Percentiles rank a stretch among this genome's conserved stretches.
These are phyloP conservation scores for Nerophis lumbriciformis DNA, from an alignment of 2,113 vertebrate genomes.

Conservation along the genomic window DNA sequence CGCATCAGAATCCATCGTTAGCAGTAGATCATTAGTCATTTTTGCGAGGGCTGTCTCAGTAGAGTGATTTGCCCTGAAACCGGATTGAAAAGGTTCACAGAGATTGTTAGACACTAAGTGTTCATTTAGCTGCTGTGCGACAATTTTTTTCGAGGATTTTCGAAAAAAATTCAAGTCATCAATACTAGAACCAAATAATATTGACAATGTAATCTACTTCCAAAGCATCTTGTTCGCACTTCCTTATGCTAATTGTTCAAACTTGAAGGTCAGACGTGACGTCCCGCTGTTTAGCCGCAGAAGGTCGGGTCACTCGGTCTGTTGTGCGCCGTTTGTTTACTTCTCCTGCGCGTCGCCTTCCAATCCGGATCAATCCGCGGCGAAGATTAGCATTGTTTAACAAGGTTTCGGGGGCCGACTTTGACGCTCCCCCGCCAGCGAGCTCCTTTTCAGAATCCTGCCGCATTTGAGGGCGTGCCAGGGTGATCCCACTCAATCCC, in stretches of 20 bases:
- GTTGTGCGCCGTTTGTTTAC: slow-evolving; percentile 22
- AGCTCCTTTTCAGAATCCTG: slow-evolving; percentile 29
- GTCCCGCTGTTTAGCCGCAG: slow-evolving; percentile 2
- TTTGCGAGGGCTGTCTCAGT: too few species aligned
- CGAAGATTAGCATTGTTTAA: slow-evolving; percentile 59
- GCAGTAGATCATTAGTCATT: too few species aligned
- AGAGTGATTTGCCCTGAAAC: too few species aligned
- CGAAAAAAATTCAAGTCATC: too few species aligned
- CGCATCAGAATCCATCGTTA: too few species aligned
- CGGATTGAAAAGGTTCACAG: too few species aligned
- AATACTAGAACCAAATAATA: too few species aligned
- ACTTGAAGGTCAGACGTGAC: slow-evolving; percentile 22
- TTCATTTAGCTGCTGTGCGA: too few species aligned
- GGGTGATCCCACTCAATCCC: slow-evolving; percentile 50
- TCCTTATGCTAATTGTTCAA: neutral
- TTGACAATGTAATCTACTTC: neutral
- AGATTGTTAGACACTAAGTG: too few species aligned
- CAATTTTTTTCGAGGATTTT: too few species aligned
- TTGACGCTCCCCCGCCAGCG: slow-evolving; percentile 29
- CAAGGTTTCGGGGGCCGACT: slow-evolving; percentile 43
- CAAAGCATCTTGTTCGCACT: neutral
- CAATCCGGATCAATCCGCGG: slow-evolving; percentile 28
- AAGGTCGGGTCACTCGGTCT: neutral
- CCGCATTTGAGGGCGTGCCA: slow-evolving; percentile 32
- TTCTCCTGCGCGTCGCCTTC: slow-evolving; percentile 14